A percentile compares a stretch with the other conserved stretches of the same genome.
Conservation (phyloP, 2,113 vertebrate species). For the Verasper variegatus region DNA sequence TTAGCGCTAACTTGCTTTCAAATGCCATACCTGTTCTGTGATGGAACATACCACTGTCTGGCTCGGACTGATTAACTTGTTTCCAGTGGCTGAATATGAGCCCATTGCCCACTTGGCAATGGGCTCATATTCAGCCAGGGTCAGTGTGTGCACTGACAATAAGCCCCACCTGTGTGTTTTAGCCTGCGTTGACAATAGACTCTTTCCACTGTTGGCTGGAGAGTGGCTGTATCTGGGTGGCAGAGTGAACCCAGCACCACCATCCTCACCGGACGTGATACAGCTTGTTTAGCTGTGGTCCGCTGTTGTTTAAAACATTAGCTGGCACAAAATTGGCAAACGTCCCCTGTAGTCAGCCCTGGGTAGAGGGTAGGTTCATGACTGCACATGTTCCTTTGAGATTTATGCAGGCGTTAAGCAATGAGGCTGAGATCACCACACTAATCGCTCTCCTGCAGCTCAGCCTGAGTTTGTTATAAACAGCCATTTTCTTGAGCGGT, state of each 20-base stretch:
- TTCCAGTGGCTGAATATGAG: too few species aligned
- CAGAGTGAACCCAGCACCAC: conserved; percentile 39
- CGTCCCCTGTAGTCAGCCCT: conserved; percentile 6
- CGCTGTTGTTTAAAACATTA: conserved; percentile 53
- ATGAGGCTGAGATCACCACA: conserved; percentile 46
- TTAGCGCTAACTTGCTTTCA: conserved; percentile 4
- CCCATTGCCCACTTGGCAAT: conserved; percentile 56
- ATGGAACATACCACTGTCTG: conserved; percentile 43
- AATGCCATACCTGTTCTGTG: conserved; percentile 15
- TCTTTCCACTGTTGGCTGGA: conserved; percentile 52
- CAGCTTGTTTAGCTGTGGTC: conserved; percentile 27
- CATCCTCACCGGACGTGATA: conserved; percentile 39
- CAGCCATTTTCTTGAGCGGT: conserved; percentile 4
- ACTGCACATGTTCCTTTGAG: conserved; percentile 26
- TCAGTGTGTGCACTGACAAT: conserved; percentile 55
- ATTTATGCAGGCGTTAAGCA: conserved; percentile 44
- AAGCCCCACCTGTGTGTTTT: conserved; percentile 70
- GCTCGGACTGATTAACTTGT: conserved; percentile 60
- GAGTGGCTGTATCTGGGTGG: conserved; percentile 37
- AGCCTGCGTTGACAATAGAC: conserved; percentile 21
- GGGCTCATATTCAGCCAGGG: conserved; percentile 54
- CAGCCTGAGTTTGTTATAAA: conserved; percentile 34
- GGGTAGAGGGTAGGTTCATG: conserved; percentile 4
- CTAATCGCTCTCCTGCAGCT: conserved; percentile 29
- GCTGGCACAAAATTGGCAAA: conserved; percentile 18